Percentiles rank a stretch among this genome's conserved stretches.
Conservation (phyloP, 2,113 vertebrate genomes). For the Sceloporus tristichus region DNA sequence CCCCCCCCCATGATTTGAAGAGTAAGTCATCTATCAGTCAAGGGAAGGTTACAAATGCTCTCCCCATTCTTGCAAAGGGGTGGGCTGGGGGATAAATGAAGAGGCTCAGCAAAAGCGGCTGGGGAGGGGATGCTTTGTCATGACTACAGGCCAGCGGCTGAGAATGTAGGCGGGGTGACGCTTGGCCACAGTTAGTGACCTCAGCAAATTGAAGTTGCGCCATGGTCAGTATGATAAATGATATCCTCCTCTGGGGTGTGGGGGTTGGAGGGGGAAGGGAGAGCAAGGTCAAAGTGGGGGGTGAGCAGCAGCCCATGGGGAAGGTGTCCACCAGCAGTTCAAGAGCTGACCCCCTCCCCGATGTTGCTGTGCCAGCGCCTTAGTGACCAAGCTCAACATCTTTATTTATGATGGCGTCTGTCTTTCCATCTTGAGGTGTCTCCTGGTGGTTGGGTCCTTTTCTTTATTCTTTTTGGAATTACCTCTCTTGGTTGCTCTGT, state of each 20-base stretch:
- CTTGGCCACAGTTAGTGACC: slow-evolving; percentile 80
- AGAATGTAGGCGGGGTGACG: slow-evolving; percentile 78
- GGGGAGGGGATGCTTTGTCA: slow-evolving; percentile 75
- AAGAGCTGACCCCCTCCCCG: slow-evolving; percentile 15
- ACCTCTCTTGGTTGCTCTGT: neutral
- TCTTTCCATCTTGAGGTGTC: too few relatives aligned
- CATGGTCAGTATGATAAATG: slow-evolving; percentile 83
- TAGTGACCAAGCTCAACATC: slow-evolving; percentile 70
- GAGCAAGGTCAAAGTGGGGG: slow-evolving; percentile 60
- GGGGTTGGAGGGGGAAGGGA: neutral
- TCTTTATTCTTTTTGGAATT: neutral
- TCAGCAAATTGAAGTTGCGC: slow-evolving; percentile 79
- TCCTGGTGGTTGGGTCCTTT: neutral
- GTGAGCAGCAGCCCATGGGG: slow-evolving; percentile 55
- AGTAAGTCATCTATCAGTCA: slow-evolving; percentile 44
- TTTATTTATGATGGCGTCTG: slow-evolving; percentile 45
- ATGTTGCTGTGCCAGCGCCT: slow-evolving; percentile 69
- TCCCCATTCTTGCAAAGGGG: slow-evolving; percentile 68
- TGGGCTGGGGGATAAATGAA: slow-evolving; percentile 71
- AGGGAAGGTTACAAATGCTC: slow-evolving; percentile 55
- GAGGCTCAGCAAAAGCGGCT: slow-evolving; percentile 58
- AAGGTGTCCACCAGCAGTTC: slow-evolving; percentile 51
- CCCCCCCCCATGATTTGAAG: neutral
- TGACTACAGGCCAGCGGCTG: slow-evolving; percentile 79
- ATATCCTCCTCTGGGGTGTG: slow-evolving; percentile 62